phyloP scores from a whole-genome alignment of 2,797 vertebrate species.

The Chanos chanos region DNA sequence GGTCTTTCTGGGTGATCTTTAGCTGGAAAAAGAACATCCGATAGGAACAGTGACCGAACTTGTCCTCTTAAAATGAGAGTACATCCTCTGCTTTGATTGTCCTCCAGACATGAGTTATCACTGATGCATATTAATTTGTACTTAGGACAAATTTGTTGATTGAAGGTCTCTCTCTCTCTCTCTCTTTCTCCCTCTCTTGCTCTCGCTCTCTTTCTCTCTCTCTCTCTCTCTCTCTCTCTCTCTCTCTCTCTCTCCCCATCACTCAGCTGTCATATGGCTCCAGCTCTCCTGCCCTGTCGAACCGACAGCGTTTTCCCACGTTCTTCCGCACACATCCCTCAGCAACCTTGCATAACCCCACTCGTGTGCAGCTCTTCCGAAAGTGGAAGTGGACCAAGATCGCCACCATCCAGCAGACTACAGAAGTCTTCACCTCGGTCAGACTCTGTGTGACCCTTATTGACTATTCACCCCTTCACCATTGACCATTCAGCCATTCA shows the following conservation, averaged over 20 bases:
- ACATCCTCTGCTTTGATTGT: too few relatives aligned
- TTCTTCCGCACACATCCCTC: constrained; percentile 85
- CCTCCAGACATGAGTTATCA: too few relatives aligned
- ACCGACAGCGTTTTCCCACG: constrained; percentile 81
- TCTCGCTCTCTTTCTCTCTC: background rate
- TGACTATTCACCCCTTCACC: background rate
- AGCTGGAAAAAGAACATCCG: too few relatives aligned
- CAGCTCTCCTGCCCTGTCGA: constrained; percentile 81
- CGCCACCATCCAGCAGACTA: constrained; percentile 86
- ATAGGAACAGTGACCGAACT: too few relatives aligned
- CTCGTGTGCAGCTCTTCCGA: constrained; percentile 80
- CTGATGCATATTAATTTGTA: too few relatives aligned
- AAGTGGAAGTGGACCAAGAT: constrained; percentile 87
- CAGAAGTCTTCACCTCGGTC: constrained; percentile 85
- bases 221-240: background rate
- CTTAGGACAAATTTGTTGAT: too few relatives aligned
- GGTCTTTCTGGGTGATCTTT: too few relatives aligned
- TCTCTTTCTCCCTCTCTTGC: background rate
- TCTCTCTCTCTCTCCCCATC: constrained; percentile 1
- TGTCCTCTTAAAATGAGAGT: too few relatives aligned
- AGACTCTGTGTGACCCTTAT: constrained; percentile 29
- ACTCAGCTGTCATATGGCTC: constrained; percentile 80
- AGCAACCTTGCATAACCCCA: constrained; percentile 82
- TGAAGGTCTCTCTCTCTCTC: too few relatives aligned
- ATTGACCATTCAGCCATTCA: too few relatives aligned